Percentiles rank a stretch among this genome's conserved stretches.
Evolutionary conservation across 2,888 invertebrate genomes (phyloP).

Genomic region (Cryptocephalus moraei): DNA sequence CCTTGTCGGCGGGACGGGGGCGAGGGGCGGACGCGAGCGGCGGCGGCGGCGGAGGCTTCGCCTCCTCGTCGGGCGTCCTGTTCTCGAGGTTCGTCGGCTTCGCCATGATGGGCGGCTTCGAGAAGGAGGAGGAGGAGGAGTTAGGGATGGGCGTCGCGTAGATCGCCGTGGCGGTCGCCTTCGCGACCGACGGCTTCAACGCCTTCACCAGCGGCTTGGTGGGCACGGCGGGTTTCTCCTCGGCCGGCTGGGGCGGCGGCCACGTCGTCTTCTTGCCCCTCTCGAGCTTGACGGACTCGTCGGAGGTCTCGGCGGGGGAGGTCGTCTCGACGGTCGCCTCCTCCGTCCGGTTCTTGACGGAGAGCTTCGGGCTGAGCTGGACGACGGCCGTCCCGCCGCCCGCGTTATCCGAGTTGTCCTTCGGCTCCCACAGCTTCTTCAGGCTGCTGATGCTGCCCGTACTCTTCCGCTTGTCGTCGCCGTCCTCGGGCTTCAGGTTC

Average conservation of each 20-base stretch:
- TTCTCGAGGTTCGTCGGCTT: constrained; percentile 38
- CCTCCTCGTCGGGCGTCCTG: constrained; percentile 34
- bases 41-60: constrained; percentile 37
- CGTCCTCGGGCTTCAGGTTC: constrained; percentile 46
- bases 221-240: constrained; percentile 61
- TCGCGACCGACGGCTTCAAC: constrained; percentile 44
- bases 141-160: constrained; percentile 65
- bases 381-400: constrained; percentile 36
- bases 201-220: constrained; percentile 56
- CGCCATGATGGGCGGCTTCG: constrained; percentile 42
- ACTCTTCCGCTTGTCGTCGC: constrained; percentile 78
- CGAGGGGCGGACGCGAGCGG: constrained; percentile 35
- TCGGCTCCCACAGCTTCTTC: constrained; percentile 87
- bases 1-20: constrained; percentile 25
- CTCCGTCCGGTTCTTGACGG: constrained; percentile 39
- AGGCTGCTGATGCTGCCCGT: constrained; percentile 88
- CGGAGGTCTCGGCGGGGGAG: constrained; percentile 34
- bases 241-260: constrained; percentile 42
- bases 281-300: constrained; percentile 31
- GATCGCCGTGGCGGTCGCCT: constrained; percentile 46
- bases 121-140: constrained; percentile 14
- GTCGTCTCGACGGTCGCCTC: constrained; percentile 36
- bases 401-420: constrained; percentile 42
- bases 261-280: constrained; percentile 38
- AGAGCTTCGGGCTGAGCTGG: constrained; percentile 56